phyloP scores from a whole-genome alignment of 2,888 invertebrate species.

The Tinea pellionella region DNA sequence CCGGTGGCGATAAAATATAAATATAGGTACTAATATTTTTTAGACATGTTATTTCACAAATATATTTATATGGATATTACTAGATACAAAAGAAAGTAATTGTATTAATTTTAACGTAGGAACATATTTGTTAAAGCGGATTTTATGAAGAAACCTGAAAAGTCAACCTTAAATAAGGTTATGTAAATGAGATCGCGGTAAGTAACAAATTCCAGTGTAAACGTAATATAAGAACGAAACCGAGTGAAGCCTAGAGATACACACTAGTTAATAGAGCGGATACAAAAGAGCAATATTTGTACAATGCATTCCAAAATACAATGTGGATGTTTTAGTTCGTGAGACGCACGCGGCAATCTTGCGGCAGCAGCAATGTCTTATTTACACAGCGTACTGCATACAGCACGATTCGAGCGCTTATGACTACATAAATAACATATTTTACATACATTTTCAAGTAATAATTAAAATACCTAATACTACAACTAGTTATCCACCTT shows the following conservation, averaged over 20 bases:
- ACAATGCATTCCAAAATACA: constrained; percentile 32
- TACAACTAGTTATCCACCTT: too few species aligned
- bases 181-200: not conserved
- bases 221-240: not conserved
- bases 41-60: not conserved
- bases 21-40: not conserved
- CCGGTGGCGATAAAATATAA: not conserved
- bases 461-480: too few species aligned
- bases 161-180: not conserved
- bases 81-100: not conserved
- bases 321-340: constrained; percentile 12
- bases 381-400: constrained; percentile 7
- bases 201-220: not conserved
- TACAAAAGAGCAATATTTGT: constrained; percentile 27
- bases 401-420: not conserved
- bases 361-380: not conserved
- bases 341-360: not conserved
- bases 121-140: too few species aligned
- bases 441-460: not conserved
- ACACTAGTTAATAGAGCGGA: not conserved
- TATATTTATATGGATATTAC: not conserved
- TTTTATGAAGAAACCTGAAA: not conserved
- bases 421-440: not conserved
- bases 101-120: too few species aligned
- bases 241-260: constrained; percentile 3